phyloP scores from a whole-genome alignment of 2,797 vertebrate species.

The Delichon dasypus region DNA sequence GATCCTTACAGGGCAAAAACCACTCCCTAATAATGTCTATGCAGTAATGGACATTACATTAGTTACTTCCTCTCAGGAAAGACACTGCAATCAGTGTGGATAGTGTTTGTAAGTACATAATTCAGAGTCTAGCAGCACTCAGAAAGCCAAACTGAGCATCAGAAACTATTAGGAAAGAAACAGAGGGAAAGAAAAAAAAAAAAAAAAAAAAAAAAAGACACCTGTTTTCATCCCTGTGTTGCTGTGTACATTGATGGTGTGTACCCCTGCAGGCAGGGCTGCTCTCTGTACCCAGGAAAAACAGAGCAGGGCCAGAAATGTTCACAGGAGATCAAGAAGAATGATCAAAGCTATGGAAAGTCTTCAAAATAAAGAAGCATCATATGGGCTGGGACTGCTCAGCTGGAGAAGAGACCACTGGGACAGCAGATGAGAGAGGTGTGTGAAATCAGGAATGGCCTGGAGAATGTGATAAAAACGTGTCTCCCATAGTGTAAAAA shows the following conservation, averaged over 20 bases:
- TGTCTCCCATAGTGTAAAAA: background rate
- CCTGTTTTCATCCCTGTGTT: background rate
- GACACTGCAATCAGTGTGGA: background rate
- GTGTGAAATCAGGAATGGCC: background rate
- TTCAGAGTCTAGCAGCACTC: background rate
- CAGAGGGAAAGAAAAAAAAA: background rate
- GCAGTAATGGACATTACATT: background rate
- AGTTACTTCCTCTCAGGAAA: background rate
- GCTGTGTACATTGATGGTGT: background rate
- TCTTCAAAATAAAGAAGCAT: conserved; percentile 21
- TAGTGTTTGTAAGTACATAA: background rate
- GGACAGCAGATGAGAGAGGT: background rate
- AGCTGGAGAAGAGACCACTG: conserved; percentile 1
- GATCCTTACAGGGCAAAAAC: background rate
- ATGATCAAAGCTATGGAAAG: background rate
- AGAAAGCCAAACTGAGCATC: background rate
- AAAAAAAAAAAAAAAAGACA: background rate
- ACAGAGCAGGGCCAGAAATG: background rate
- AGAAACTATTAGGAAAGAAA: background rate
- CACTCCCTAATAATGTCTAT: background rate
- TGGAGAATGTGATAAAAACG: background rate
- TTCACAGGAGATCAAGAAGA: background rate
- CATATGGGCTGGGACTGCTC: background rate
- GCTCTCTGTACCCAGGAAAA: background rate
- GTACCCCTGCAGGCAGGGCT: background rate